Base-by-base conservation (phyloP, 2,888 invertebrate genomes). In the Archips crataeganus region DNA sequence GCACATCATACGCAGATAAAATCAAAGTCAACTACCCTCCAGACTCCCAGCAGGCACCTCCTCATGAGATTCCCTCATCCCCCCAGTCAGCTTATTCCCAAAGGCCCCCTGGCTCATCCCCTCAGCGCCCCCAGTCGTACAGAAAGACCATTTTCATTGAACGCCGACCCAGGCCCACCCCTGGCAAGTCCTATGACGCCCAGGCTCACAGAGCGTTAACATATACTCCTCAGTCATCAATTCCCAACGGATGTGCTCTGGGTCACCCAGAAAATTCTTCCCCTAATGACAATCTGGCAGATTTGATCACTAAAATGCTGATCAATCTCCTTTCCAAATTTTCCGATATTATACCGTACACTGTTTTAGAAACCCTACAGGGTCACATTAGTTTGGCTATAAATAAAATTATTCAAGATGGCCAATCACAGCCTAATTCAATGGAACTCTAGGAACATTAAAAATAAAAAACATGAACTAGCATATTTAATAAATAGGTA, bases 391-490 rank as follows among this genome's bases (percentile, higher is more conserved):
- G 54, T 54, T 13, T 15, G 8, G 60, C 60, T 60, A 60, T 60
- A 11, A 60, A 60, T 36, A 60, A 39, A 60, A 13, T 60, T n/a
- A 60, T 60, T 3, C 11, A 34, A 34, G n/a, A 60, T 60, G 60
- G 34, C n/a, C 36, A 60, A 60, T n/a, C n/a, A 60, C 60, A 60
- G 36, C n/a, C n/a, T 60, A 6, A 34, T 60, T 3, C 60, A 60
- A 60, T 60, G 60, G 60, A 60, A 60, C 6, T 0, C n/a, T 60
- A 60, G 60, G 11, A 60, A 60, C 13, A 60, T 60, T 10, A 60
- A 60, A 36, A 60, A 60, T n/a, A n/a, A n/a, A n/a, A n/a, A n/a
- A n/a, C n/a, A n/a, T n/a, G n/a, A n/a, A n/a, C n/a, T n/a, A n/a
- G n/a, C n/a, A n/a, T n/a, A n/a, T n/a, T n/a, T n/a, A n/a, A n/a